Conservation (phyloP, 1,140 invertebrate genomes). For the Pogonomyrmex barbatus region DNA sequence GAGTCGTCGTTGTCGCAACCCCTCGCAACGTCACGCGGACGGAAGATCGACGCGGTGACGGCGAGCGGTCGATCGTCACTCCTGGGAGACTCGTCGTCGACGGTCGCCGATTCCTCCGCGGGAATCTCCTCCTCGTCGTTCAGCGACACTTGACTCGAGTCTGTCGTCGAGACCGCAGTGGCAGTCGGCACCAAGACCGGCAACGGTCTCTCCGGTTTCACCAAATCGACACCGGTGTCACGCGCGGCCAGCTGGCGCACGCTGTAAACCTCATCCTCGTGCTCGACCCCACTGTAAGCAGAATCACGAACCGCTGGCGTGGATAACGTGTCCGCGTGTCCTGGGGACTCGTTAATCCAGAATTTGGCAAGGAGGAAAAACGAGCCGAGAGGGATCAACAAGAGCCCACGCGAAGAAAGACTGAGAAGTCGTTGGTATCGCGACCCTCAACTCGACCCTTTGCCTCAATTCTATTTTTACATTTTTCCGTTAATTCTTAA, state of each 20-base stretch:
- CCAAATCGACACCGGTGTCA: conserved; percentile 61
- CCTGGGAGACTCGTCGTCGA: conserved; percentile 21
- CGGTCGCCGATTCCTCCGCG: background rate
- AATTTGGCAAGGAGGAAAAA: conserved; percentile 8
- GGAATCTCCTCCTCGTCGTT: background rate
- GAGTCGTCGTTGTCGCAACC: conserved; percentile 45
- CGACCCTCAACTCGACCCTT: background rate
- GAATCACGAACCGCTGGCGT: conserved; percentile 44
- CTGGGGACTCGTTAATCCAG: background rate
- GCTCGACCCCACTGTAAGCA: conserved; percentile 94
- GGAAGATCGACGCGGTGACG: conserved; percentile 78
- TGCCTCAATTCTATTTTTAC: too few species aligned
- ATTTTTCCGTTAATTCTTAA: too few species aligned
- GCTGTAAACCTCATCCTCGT: conserved; percentile 94
- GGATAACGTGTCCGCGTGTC: conserved; percentile 13
- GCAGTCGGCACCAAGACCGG: conserved; percentile 62
- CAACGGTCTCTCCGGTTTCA: conserved; percentile 46
- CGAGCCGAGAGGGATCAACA: background rate
- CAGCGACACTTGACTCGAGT: conserved; percentile 22
- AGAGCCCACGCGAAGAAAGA: background rate
- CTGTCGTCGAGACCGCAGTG: background rate
- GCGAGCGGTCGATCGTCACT: conserved; percentile 64
- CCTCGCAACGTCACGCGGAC: background rate
- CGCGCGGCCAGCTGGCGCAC: conserved; percentile 88
- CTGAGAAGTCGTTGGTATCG: too few species aligned